Conservation (phyloP, 2,797 vertebrate genomes). For the Acestrorhynchus altus region DNA sequence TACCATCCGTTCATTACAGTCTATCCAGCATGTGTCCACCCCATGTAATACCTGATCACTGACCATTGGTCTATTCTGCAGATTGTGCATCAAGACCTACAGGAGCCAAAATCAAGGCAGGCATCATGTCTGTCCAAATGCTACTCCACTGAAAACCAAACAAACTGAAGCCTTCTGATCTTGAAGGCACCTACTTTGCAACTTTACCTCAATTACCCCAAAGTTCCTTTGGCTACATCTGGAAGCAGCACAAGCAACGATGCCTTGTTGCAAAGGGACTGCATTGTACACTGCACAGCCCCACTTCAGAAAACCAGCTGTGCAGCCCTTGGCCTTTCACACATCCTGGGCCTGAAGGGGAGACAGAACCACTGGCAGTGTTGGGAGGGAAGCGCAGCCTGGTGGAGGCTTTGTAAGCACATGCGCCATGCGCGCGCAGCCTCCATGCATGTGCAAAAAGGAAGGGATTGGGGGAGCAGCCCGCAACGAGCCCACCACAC, state of each 20-base stretch:
- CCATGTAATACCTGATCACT: no score
- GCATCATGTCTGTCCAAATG: no score
- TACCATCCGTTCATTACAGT: no score
- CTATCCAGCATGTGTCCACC: no score
- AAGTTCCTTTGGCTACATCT: neutral
- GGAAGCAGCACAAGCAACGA: slow-evolving; percentile 9
- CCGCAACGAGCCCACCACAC: neutral
- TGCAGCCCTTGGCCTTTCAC: slow-evolving; percentile 11
- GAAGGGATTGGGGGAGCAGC: neutral
- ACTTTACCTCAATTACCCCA: neutral
- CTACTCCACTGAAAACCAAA: neutral
- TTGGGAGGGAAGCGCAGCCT: slow-evolving; percentile 1
- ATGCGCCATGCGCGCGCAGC: slow-evolving; percentile 32
- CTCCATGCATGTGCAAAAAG: slow-evolving; percentile 20
- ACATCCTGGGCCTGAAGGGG: slow-evolving; percentile 1
- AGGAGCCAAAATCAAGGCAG: no score
- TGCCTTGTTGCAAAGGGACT: neutral
- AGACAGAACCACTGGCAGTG: slow-evolving; percentile 1
- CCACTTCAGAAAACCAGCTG: neutral
- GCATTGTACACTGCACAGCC: neutral
- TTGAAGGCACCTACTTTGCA: neutral
- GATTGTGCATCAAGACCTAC: no score
- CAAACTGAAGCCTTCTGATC: neutral
- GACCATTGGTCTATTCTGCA: no score
- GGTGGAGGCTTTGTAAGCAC: slow-evolving; percentile 36